Percentiles rank a stretch among this genome's conserved stretches.
Conservation (phyloP, 2,797 vertebrate species). For the Gastrophryne carolinensis region DNA sequence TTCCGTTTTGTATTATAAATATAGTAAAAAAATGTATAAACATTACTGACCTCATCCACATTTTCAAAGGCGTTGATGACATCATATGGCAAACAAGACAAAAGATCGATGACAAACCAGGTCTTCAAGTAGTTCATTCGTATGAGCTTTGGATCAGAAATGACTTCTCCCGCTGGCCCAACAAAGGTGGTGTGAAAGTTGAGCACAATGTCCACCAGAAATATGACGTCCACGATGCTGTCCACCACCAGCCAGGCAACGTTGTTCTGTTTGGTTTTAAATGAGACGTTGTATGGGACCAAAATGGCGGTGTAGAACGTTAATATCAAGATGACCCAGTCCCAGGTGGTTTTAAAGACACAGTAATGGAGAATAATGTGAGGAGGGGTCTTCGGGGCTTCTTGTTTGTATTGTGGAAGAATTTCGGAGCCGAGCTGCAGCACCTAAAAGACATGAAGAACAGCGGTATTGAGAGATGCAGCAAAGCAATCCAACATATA, state of each 20-base stretch:
- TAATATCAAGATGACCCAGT: constrained; percentile 98
- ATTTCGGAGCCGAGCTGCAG: constrained; percentile 96
- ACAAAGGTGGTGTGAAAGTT: constrained; percentile 99
- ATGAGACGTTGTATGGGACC: constrained; percentile 98
- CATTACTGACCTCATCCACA: constrained; percentile 92
- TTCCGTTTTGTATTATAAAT: too few relatives aligned
- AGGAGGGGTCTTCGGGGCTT: constrained; percentile 96
- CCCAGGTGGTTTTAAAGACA: constrained; percentile 98
- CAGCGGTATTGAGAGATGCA: not conserved
- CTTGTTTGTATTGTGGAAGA: constrained; percentile 98
- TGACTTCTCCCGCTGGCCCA: constrained; percentile 96
- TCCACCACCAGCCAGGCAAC: constrained; percentile 97
- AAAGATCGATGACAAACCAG: constrained; percentile 97
- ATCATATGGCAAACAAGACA: constrained; percentile 96
- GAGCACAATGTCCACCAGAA: constrained; percentile 95
- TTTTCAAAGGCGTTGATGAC: constrained; percentile 99
- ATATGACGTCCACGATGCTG: constrained; percentile 98
- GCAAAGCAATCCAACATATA: too few relatives aligned
- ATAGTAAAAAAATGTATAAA: constrained; percentile 37
- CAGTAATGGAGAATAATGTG: constrained; percentile 99
- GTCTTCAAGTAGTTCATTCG: constrained; percentile 99
- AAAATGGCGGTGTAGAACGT: constrained; percentile 99
- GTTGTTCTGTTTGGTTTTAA: constrained; percentile 98
- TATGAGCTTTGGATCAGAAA: constrained; percentile 97
- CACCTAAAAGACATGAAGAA: constrained; percentile 72